Evolutionary conservation across 2,113 vertebrate species (phyloP), one percentile per base, ranked within the genome.

Genomic region (Thermophis baileyi): DNA sequence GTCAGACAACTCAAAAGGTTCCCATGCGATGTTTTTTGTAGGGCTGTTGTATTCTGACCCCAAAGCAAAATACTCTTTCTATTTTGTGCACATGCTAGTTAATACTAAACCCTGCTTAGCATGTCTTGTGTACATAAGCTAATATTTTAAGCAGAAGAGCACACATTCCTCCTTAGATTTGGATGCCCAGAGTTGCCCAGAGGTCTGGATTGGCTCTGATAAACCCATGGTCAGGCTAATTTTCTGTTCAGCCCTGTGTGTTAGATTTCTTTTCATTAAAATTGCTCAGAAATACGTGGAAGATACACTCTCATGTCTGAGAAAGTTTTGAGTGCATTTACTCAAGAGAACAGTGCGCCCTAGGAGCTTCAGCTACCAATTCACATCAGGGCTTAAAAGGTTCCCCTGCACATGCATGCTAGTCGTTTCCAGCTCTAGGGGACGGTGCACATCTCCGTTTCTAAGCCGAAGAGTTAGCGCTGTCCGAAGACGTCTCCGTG

Each of bases 301-400:
- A 81, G 16, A 22, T 40, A 20, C 30, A 3, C 0, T 35, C 50
- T 25, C 1, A 20, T 7, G 2, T 30, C 14, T 87, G 24, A 30
- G 22, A 30, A 47, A 27, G 46, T 87, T 47, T 50, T 50, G 1
- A 46, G 92, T 24, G n/a, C 91, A 3, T 27, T 6, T 93, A 24
- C 63, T 81, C 46, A 69, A 87, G 11, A 88, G 87, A 85, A 88
- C 47, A 12, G 4, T 12, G 27, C 1, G 6, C 55, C 85, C 88
- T 40, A n/a, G 47, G 30, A 88, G 51, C 18, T 55, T 12, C 22
- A 85, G 0, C 2, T 49, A 63, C 89, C 40, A 8, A 60, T 30
- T 85, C n/a, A 40, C n/a, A 93, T 89, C 91, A 88, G 87, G 94
- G 35, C 27, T 35, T 69, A 54, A n/a, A n/a, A n/a, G n/a, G n/a